Evolutionary conservation across 2,888 invertebrate genomes (phyloP), one percentile per base, ranked within the genome.

Genomic region (Heliconius hortense): DNA sequence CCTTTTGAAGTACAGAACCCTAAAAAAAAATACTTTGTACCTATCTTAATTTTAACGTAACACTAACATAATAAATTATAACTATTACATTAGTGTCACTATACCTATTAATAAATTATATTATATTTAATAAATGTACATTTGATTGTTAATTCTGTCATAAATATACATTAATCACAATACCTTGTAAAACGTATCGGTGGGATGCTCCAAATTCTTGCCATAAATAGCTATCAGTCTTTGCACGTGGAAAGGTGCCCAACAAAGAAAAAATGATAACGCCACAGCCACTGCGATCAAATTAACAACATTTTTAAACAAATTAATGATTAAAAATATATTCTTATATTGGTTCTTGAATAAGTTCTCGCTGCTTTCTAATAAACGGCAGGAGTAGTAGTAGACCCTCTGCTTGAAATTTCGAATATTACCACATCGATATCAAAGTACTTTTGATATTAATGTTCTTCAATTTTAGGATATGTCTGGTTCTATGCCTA

Each of bases 191-290:
- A 95, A 91, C 2, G 91, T 92, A 48, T 90, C 90, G 39, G 94
- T 91, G 0, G 94, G 94, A 39, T 89, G 87, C 71, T 94, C 90
- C 81, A 93, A 85, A 70, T 87, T 89, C 82, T 93, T 93, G 68
- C 92, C 96, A 83, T 97, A 97, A 76, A 97, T 96, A 0, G 97
- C 97, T 86, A 98, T 94, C 60, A 98, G 94, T 72, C 98, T 94
- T 89, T 98, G 98, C 18, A 97, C 97, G 91, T 98, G 98, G 89
- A 98, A 98, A 1, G 98, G 98, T 8, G 97, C 97, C 97, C 97
- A 97, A 89, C 98, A 98, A 77, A 97, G 95, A 90, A 97, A 97
- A 89, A 95, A 95, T 11, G 97, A 97, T 85, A 97, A 96, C 80
- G 97, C 97, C 79, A 98, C 96, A 78, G 97, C 97, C 90, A 98